A percentile compares a stretch with the other conserved stretches of the same genome.
Conservation (phyloP, 92 coral and sea anemone genomes). For the Paramuricea clavata region DNA sequence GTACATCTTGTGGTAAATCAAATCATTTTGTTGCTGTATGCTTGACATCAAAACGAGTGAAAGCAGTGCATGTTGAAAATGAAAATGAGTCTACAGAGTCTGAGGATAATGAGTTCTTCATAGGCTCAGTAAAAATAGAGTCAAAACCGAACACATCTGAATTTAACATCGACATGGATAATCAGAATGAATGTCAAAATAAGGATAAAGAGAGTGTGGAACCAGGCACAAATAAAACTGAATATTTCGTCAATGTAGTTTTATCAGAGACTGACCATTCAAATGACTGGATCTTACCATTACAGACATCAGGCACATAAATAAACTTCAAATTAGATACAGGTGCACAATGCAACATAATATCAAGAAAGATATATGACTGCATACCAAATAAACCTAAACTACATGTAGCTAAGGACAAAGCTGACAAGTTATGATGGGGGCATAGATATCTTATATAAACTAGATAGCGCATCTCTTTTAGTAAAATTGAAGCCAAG, state of each 20-base stretch:
- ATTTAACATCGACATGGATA: neutral
- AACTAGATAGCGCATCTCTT: no score
- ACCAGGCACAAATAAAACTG: neutral
- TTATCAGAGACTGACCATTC: neutral
- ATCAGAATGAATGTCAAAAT: neutral
- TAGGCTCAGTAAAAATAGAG: neutral
- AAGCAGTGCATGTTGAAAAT: slow-evolving; percentile 10
- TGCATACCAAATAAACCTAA: slow-evolving; percentile 15
- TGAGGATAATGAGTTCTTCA: neutral
- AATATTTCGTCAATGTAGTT: slow-evolving; percentile 17
- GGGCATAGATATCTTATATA: no score
- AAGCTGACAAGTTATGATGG: slow-evolving; percentile 26
- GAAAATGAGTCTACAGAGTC: neutral
- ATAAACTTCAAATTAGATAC: slow-evolving; percentile 35
- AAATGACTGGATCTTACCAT: slow-evolving; percentile 38
- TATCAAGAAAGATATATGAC: slow-evolving; percentile 22
- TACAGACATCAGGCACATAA: slow-evolving; percentile 37
- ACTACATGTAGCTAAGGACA: slow-evolving; percentile 24
- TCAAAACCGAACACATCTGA: neutral
- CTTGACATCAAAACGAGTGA: slow-evolving; percentile 8
- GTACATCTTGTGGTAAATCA: neutral
- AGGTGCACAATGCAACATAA: slow-evolving; percentile 27
- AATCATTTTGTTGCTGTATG: slow-evolving; percentile 11
- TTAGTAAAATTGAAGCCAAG: no score
- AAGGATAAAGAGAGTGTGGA: neutral